Conservation (phyloP, 2,888 invertebrate genomes). For the Drosophila maculinotata region DNA sequence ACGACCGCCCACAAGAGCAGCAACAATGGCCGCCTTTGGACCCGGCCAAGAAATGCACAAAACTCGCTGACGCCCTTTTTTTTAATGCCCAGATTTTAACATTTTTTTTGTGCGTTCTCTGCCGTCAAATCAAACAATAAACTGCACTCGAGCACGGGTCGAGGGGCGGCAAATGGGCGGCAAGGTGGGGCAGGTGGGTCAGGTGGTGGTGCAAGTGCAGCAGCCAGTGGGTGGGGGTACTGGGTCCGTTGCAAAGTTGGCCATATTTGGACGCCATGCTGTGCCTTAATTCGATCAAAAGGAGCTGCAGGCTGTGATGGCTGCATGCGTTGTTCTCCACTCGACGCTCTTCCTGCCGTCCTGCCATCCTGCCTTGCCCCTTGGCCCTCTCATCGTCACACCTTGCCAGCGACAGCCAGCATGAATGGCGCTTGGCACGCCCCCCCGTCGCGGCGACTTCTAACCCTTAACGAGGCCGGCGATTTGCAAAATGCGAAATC, state of each 20-base stretch:
- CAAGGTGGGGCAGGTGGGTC: slow-evolving; percentile 2
- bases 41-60: slow-evolving; percentile 50
- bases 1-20: slow-evolving; percentile 58
- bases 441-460: slow-evolving; percentile 52
- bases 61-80: slow-evolving; percentile 40
- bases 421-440: slow-evolving; percentile 69
- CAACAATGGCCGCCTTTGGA: slow-evolving; percentile 49
- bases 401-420: slow-evolving; percentile 22
- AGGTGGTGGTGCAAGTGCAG: slow-evolving; percentile 21
- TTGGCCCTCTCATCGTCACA: slow-evolving; percentile 7
- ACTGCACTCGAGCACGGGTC: slow-evolving; percentile 75
- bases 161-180: neutral
- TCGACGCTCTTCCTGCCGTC: slow-evolving; percentile 18
- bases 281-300: slow-evolving; percentile 76
- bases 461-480: slow-evolving; percentile 44
- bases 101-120: neutral
- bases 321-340: slow-evolving; percentile 38
- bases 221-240: neutral
- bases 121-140: slow-evolving; percentile 73
- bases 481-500: slow-evolving; percentile 8
- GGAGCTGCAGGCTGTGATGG: slow-evolving; percentile 61
- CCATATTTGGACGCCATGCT: slow-evolving; percentile 81
- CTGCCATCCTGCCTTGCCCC: neutral
- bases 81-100: neutral
- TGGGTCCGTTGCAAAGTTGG: slow-evolving; percentile 61